Base-by-base conservation (phyloP, 2,888 invertebrate species). In the Monopis laevigella region DNA sequence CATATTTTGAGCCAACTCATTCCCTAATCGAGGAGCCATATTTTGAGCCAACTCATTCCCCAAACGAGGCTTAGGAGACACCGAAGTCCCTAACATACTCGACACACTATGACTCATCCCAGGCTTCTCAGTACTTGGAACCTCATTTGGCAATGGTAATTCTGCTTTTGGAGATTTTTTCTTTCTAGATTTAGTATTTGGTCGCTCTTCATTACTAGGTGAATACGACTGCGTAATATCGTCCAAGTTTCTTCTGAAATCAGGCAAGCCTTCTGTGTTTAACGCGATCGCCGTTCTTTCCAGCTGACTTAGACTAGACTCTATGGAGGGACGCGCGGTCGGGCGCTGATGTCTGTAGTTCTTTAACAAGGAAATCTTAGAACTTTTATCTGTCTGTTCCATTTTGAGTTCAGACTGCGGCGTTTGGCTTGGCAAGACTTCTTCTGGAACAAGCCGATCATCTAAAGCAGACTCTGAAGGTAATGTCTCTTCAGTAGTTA, bases 151-250 rank as follows among this genome's bases (percentile, higher is more conserved):
- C n/a, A 4, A 2, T 12, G 49, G 3, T 5, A 48, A 45, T 12
- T 74, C 72, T 10, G 51, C 46, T 52, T 78, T 78, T 0, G 78
- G 78, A 2, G 74, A 70, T 28, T 70, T 71, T 43, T 80, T 80
- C 60, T 81, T 82, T 46, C 68, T 74, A 1, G 73, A 62, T 48
- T 72, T 74, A 2, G 55, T 48, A 5, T 53, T 54, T 1, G 59
- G 54, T 47, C 63, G 70, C 18, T 77, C 75, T 40, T 78, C 77
- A 6, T 62, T 58, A 1, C 62, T 65, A 0, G 80, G 80, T 0
- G 82, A 78, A 44, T 82, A 81, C 1, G 82, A 80, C 41, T 80
- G 75, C 1, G 82, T 82, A 27, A 82, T 82, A 48, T 81, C 80
- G 42, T 81, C 82, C 39, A 82, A 59, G 46, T 80, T 80, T 46